Conservation (phyloP, 2,113 vertebrate genomes). For the Heliornis fulica region DNA sequence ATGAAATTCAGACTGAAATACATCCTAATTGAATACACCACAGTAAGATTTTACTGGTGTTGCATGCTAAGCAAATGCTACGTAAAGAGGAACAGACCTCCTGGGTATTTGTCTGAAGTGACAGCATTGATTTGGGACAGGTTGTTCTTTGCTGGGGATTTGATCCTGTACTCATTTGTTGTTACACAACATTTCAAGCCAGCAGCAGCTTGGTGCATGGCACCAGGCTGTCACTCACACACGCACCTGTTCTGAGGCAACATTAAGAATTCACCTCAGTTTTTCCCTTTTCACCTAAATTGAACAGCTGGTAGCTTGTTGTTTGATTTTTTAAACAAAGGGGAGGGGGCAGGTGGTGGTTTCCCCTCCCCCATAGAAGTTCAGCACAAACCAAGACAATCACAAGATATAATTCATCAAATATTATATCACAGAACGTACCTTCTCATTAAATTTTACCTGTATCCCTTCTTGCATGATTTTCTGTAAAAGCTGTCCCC, state of each 20-base stretch:
- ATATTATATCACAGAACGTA: not conserved
- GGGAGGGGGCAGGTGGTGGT: no score
- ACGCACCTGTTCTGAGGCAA: not conserved
- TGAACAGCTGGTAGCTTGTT: not conserved
- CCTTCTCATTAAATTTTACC: not conserved
- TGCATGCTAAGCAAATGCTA: not conserved
- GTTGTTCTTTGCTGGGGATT: not conserved
- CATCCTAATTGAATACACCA: not conserved
- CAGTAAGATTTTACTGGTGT: not conserved
- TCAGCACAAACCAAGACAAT: not conserved
- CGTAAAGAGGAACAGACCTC: not conserved
- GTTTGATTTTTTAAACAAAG: no score
- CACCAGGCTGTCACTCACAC: not conserved
- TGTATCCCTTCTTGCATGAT: accelerated
- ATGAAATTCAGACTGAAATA: not conserved
- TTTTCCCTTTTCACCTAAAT: not conserved
- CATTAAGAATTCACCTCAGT: not conserved
- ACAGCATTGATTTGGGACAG: not conserved
- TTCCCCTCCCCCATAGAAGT: not conserved
- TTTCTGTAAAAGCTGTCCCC: not conserved
- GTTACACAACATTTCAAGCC: accelerated
- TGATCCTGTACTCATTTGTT: not conserved
- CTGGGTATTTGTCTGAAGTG: not conserved
- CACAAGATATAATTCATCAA: not conserved
- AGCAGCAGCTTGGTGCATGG: not conserved